A percentile compares a stretch with the other conserved stretches of the same genome.
These are phyloP conservation scores for Desmodus rotundus DNA, from an alignment of 2,113 vertebrate genomes.

Conservation along the genomic window DNA sequence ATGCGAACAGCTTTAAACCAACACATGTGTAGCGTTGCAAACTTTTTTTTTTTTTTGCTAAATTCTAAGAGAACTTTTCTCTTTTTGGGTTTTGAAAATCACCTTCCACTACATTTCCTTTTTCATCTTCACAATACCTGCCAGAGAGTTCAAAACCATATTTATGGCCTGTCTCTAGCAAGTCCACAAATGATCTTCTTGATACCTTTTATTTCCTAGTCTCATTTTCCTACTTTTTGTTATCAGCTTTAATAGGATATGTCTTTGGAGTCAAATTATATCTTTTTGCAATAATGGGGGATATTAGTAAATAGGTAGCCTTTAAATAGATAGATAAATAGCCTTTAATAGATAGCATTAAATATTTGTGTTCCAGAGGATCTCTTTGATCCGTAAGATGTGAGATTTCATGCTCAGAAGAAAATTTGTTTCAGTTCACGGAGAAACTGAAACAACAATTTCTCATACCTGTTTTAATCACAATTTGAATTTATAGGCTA, in stretches of 20 bases:
- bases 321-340: too few species aligned
- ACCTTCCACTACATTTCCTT: neutral
- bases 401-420: neutral
- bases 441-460: constrained; percentile 15
- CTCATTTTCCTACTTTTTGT: neutral
- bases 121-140: constrained; percentile 4
- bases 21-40: neutral
- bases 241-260: neutral
- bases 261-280: constrained; percentile 1
- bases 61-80: constrained; percentile 6
- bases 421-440: constrained; percentile 30
- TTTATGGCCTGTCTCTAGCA: neutral
- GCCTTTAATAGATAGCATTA: too few species aligned
- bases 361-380: neutral
- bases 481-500: neutral
- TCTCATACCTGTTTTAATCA: constrained; percentile 29
- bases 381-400: neutral
- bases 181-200: neutral
- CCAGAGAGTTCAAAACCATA: neutral
- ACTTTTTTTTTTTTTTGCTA: neutral
- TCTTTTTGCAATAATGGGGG: neutral
- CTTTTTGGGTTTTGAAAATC: constrained; percentile 21
- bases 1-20: neutral
- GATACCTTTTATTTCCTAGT: neutral
- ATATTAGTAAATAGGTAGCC: neutral